Evolutionary conservation across 1,140 invertebrate species (phyloP).

Genomic region (Drosophila setifemur): DNA sequence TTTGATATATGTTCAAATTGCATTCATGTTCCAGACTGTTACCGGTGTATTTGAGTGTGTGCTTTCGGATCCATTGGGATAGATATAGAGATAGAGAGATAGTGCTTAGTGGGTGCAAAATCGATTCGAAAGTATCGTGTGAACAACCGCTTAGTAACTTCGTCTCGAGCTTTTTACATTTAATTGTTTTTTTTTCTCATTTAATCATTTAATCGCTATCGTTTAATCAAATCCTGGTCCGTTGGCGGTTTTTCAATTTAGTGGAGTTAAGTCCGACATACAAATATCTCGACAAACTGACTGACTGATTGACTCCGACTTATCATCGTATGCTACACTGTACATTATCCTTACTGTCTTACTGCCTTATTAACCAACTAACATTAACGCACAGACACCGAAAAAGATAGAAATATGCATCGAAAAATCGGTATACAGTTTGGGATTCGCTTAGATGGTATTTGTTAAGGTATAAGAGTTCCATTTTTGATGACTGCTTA

Average conservation of each 20-base stretch:
- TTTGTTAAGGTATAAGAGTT: constrained; percentile 10
- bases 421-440: constrained; percentile 13
- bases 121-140: constrained; percentile 27
- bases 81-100: neutral
- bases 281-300: neutral
- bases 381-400: constrained; percentile 55
- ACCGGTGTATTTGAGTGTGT: constrained; percentile 12
- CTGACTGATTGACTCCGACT: constrained; percentile 9
- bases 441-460: constrained; percentile 18
- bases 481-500: constrained; percentile 12
- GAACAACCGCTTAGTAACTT: constrained; percentile 74
- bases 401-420: constrained; percentile 19
- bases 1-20: constrained; percentile 57
- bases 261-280: constrained; percentile 12
- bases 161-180: constrained; percentile 56
- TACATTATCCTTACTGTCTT: constrained; percentile 33
- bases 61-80: neutral
- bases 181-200: constrained; percentile 11
- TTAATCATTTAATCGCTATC: constrained; percentile 57
- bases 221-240: constrained; percentile 62
- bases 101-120: constrained; percentile 17
- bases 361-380: constrained; percentile 51
- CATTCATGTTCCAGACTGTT: constrained; percentile 50
- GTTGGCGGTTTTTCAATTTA: constrained; percentile 13
- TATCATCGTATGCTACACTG: constrained; percentile 48